Conservation (phyloP, 2,888 invertebrate species). For the Drosophila picticornis region DNA sequence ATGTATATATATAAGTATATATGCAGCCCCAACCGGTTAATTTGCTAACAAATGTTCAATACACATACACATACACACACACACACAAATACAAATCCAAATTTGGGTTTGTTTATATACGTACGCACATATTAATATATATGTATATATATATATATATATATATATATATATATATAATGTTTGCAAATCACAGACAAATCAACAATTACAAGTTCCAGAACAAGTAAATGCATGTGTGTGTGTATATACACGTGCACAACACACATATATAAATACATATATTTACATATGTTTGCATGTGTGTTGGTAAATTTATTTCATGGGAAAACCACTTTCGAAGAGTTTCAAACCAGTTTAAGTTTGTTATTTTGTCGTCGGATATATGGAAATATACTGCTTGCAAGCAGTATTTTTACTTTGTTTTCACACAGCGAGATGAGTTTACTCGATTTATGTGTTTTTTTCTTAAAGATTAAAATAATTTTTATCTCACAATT, state of each 20-base stretch:
- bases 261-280: neutral
- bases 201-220: neutral
- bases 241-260: neutral
- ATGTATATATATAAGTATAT: neutral
- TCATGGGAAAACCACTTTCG: slow-evolving; percentile 1
- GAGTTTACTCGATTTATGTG: neutral
- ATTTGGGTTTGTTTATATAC: neutral
- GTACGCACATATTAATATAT: neutral
- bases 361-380: neutral
- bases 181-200: neutral
- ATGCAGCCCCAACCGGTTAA: neutral
- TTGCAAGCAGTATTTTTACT: neutral
- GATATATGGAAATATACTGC: neutral
- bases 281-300: slow-evolving; percentile 1
- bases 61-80: neutral
- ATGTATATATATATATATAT: neutral
- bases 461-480: neutral
- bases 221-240: neutral
- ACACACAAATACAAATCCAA: neutral
- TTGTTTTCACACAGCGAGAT: neutral
- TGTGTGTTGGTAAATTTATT: slow-evolving; percentile 1
- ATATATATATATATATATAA: neutral
- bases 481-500: neutral
- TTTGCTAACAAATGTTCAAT: neutral
- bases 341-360: slow-evolving; percentile 7